Base-by-base conservation (phyloP, 2,888 invertebrate genomes). In the Pycnomerus fuliginosus region DNA sequence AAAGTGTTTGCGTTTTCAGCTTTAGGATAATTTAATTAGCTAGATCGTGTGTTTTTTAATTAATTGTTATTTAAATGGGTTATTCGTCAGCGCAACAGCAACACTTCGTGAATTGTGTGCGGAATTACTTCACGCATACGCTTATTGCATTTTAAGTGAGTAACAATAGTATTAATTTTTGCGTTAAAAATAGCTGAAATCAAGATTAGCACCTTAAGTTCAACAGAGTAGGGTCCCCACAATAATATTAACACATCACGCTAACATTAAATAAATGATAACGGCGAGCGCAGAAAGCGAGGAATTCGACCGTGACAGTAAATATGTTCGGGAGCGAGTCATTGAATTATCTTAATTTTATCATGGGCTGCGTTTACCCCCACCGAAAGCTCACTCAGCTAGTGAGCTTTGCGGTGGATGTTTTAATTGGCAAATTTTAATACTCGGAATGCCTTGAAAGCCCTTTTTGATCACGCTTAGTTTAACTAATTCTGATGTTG, bases 231-330 rank as follows among this genome's bases (percentile, higher is more conserved):
- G 36, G 28, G 31, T 10, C 20, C 39, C 11, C 35, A 50, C 51
- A 51, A 51, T 57, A 53, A 57, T 57, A 57, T 53, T 53, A 55
- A 55, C 49, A 55, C 51, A 50, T 55, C 57, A 57, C 57, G 55
- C 55, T 48, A 57, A 45, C 49, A 28, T 34, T 27, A 48, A 44
- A 48, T 49, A 53, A 57, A 52, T 55, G 52, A 53, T 50, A 55
- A 52, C 48, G n/a, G n/a, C n/a, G 41, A 41, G 39, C 24, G 30
- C 16, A 17, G 34, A 13, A 37, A 15, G 27, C 27, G 10, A 27
- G 14, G 31, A 25, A 37, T 42, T 47, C 34, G 25, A 27, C 38
- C 24, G 43, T 37, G 34, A 43, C 31, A 25, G 27, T 32, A 35
- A 41, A 44, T 44, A 44, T 44, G 39, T 44, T 35, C 23, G 28